Percentiles rank a stretch among this genome's conserved stretches.
phyloP scores from a whole-genome alignment of 2,888 invertebrate species.

The Carcina quercana region DNA sequence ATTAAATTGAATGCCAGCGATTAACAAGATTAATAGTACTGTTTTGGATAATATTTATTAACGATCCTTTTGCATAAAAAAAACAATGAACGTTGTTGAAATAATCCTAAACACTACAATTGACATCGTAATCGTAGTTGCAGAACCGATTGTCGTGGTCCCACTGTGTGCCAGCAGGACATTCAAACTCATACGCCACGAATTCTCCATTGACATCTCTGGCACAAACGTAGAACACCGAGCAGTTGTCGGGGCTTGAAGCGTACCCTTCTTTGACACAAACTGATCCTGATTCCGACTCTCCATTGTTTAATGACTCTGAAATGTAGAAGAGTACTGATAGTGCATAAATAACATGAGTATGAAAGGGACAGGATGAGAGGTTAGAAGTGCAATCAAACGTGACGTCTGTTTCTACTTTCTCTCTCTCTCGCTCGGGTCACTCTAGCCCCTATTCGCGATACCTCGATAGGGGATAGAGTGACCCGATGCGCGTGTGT shows the following conservation, averaged over 20 bases:
- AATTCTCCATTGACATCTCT: slow-evolving; percentile 22
- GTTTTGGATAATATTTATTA: no score
- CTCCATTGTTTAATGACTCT: background rate
- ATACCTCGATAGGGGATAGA: no score
- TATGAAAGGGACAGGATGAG: no score
- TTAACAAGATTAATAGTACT: no score
- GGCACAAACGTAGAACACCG: slow-evolving; percentile 53
- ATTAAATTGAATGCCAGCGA: no score
- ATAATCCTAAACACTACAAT: slow-evolving; percentile 19
- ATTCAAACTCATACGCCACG: slow-evolving; percentile 31
- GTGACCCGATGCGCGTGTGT: no score
- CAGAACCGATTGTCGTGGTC: slow-evolving; percentile 39
- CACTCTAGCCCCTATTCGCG: no score
- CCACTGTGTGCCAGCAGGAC: slow-evolving; percentile 43
- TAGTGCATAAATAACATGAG: no score
- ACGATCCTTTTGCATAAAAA: no score
- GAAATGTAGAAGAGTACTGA: no score
- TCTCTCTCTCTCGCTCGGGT: background rate
- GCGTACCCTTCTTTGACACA: slow-evolving; percentile 54
- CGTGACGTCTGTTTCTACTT: background rate
- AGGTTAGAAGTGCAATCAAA: no score
- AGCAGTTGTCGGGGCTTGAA: slow-evolving; percentile 47
- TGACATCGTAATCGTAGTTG: slow-evolving; percentile 39
- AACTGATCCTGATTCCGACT: slow-evolving; percentile 12
- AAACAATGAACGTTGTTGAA: no score